Evolutionary conservation across 2,113 vertebrate species (phyloP), one percentile per base, ranked within the genome.

Genomic region (Sceloporus tristichus): DNA sequence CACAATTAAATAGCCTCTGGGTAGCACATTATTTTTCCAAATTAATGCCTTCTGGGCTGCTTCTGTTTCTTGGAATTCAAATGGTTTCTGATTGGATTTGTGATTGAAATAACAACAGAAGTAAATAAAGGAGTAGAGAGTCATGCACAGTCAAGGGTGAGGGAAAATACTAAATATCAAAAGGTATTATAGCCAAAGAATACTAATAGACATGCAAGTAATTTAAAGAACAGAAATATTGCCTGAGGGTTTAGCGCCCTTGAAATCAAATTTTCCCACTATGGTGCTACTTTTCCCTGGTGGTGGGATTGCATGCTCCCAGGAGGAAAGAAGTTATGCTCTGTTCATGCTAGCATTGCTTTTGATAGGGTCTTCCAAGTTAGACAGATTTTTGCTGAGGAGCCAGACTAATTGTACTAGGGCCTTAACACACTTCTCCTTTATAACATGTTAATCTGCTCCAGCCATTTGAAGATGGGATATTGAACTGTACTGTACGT

Each of bases 1-100:
- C 91, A 94, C 76, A 92, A 89, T 92, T 95, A 91, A 92, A 34
- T 38, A 93, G 88, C 91, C 68, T 92, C 91, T 92, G 85, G 92
- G 87, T 82, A 90, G 90, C 92, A 88, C 90, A 92, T 93, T 94
- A 27, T 93, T 90, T 90, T 80, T 73, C 38, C n/a, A 65, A 85
- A 75, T 85, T 74, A 76, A 85, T 85, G 70, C n/a, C 65, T 93
- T 77, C 73, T 87, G 19, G 82, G 83, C 25, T 89, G 81, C 71
- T 78, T 75, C 87, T 88, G 70, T 94, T 53, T 88, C 83, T 85
- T 89, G 91, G 89, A 91, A 88, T 90, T 91, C 92, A 89, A 93
- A 93, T 25, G 59, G 59, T 78, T 48, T 86, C 59, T 76, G 40
- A 79, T 65, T 86, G 78, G 27, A 68, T 79, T 68, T 54, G 77